phyloP scores from a whole-genome alignment of 2,888 invertebrate genomes.

The Hedya salicella region DNA sequence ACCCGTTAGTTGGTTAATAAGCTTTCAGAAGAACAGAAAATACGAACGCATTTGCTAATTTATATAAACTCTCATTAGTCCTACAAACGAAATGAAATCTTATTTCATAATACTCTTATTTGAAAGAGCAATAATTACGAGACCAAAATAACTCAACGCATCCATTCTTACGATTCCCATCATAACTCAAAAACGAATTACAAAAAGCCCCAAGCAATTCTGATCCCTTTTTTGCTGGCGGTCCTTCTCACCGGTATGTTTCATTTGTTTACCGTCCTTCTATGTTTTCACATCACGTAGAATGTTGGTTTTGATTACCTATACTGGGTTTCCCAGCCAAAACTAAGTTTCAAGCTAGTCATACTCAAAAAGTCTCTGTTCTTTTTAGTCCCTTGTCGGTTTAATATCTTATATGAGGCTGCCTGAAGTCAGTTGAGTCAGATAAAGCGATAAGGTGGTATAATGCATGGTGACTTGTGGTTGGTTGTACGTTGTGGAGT shows the following conservation, averaged over 20 bases:
- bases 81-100: not conserved
- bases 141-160: slow-evolving; percentile 11
- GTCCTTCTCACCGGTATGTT: slow-evolving; percentile 27
- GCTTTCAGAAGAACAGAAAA: no score
- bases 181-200: slow-evolving; percentile 36
- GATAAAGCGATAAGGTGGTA: slow-evolving; percentile 10
- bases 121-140: slow-evolving; percentile 17
- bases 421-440: not conserved
- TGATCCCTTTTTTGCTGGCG: slow-evolving; percentile 39
- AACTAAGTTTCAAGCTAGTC: slow-evolving; percentile 56
- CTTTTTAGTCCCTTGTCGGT: slow-evolving; percentile 7
- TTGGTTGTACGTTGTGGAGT: slow-evolving; percentile 55
- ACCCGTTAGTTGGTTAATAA: no score
- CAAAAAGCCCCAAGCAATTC: slow-evolving; percentile 23
- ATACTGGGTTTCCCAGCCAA: slow-evolving; percentile 69
- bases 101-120: slow-evolving; percentile 7
- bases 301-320: slow-evolving; percentile 71
- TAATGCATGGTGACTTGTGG: slow-evolving; percentile 6
- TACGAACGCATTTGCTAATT: not conserved
- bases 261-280: slow-evolving; percentile 49
- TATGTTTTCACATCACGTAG: slow-evolving; percentile 76
- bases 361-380: slow-evolving; percentile 44
- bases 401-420: not conserved
- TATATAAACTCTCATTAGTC: not conserved
- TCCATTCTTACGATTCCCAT: slow-evolving; percentile 28